Conservation (phyloP, 2,888 invertebrate genomes). For the Monochamus alternatus region DNA sequence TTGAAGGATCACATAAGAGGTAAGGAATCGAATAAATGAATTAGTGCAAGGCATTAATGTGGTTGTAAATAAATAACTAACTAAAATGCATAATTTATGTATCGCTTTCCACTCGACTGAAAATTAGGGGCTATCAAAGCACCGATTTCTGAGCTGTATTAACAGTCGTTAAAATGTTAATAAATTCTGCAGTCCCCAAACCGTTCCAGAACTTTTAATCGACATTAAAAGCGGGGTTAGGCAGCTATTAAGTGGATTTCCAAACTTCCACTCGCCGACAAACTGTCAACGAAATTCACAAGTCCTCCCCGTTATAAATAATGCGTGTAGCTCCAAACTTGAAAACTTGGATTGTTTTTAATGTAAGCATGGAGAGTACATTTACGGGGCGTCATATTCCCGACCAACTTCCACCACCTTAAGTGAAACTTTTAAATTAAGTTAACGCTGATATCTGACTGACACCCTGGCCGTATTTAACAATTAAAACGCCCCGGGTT, state of each 20-base stretch:
- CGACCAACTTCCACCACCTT: conserved; percentile 48
- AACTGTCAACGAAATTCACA: conserved; percentile 34
- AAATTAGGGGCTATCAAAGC: not conserved
- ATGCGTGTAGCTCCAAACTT: conserved; percentile 28
- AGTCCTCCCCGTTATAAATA: conserved; percentile 31
- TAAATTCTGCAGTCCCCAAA: conserved; percentile 23
- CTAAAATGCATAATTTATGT: too few species aligned
- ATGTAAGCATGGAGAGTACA: conserved; percentile 27
- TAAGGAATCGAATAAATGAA: too few species aligned
- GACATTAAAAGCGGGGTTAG: conserved; percentile 26
- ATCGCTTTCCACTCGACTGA: not conserved
- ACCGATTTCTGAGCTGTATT: not conserved
- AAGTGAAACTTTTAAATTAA: conserved; percentile 61
- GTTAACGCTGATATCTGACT: conserved; percentile 59
- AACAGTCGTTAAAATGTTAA: conserved; percentile 21
- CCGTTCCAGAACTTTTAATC: conserved; percentile 27
- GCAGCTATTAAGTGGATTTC: conserved; percentile 22
- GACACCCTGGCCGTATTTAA: conserved; percentile 62
- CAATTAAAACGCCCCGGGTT: conserved; percentile 58
- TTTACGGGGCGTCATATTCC: conserved; percentile 50
- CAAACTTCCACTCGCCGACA: conserved; percentile 28
- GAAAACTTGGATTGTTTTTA: conserved; percentile 34
- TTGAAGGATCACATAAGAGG: too few species aligned
- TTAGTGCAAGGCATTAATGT: too few species aligned
- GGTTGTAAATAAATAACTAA: too few species aligned